Percentiles rank a stretch among this genome's conserved stretches.
Conservation (phyloP, 2,888 invertebrate genomes). For the Piscicola geometra region DNA sequence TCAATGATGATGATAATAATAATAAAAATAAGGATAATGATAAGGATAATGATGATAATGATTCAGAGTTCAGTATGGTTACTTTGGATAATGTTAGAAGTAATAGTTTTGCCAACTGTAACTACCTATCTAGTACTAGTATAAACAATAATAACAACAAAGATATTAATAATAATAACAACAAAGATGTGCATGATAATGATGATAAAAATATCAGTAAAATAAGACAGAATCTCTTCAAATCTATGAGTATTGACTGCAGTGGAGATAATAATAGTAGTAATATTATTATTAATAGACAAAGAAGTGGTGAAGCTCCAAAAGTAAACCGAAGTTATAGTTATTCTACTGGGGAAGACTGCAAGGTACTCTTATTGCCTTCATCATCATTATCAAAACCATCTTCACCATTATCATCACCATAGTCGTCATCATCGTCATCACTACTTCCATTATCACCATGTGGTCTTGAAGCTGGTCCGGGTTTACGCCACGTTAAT, state of each 20-base stretch:
- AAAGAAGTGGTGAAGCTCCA: no score
- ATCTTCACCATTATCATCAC: no score
- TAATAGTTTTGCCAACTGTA: neutral
- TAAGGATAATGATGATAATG: neutral
- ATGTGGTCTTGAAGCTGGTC: neutral
- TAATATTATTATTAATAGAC: no score
- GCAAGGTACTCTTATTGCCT: no score
- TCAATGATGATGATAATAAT: neutral
- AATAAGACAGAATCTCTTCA: neutral
- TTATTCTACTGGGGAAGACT: no score
- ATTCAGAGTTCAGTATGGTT: neutral
- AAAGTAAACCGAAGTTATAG: no score
- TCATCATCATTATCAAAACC: no score
- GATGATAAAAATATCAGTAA: neutral
- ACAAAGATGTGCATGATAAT: neutral
- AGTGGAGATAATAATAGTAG: neutral
- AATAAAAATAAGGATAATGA: neutral
- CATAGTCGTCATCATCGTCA: no score
- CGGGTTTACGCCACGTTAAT: neutral
- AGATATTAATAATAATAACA: neutral
- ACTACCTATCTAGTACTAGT: no score
- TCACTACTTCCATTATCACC: neutral
- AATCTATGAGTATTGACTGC: neutral
- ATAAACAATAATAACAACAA: conserved; percentile 16
- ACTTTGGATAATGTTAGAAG: neutral